Conservation (phyloP, 1,140 invertebrate species). For the Drosophila ohnishii region DNA sequence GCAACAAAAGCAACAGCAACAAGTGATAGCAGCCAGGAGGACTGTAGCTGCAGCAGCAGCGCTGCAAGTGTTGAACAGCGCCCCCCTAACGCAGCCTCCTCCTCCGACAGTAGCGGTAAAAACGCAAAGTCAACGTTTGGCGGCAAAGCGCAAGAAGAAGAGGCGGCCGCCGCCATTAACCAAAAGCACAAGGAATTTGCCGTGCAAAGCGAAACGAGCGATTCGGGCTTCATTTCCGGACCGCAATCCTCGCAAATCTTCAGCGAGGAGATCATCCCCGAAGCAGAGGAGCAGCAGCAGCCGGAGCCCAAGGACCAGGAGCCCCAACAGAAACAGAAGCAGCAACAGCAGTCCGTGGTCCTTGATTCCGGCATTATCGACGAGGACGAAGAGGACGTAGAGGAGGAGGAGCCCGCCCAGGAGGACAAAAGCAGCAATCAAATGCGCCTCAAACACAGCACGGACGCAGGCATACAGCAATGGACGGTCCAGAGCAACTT, state of each 20-base stretch:
- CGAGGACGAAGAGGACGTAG: slow-evolving; percentile 58
- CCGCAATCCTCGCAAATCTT: slow-evolving; percentile 73
- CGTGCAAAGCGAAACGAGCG: slow-evolving; percentile 80
- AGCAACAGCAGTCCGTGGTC: slow-evolving; percentile 32
- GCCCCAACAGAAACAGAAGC: slow-evolving; percentile 14
- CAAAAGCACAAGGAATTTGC: slow-evolving; percentile 71
- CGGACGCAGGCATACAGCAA: slow-evolving; percentile 63
- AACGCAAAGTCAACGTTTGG: slow-evolving; percentile 63
- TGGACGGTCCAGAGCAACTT: slow-evolving; percentile 62
- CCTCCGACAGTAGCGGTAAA: slow-evolving; percentile 63
- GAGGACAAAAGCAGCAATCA: slow-evolving; percentile 35
- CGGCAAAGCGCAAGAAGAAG: slow-evolving; percentile 62
- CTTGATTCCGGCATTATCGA: slow-evolving; percentile 74
- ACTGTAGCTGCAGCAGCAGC: slow-evolving; percentile 47
- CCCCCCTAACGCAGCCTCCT: slow-evolving; percentile 29
- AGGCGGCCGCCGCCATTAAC: slow-evolving; percentile 55
- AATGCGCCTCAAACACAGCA: slow-evolving; percentile 66
- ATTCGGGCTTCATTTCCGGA: slow-evolving; percentile 83
- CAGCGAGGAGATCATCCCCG: slow-evolving; percentile 59
- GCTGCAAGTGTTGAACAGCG: slow-evolving; percentile 67
- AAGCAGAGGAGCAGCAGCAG: slow-evolving; percentile 22
- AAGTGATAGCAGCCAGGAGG: slow-evolving; percentile 74
- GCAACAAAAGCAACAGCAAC: slow-evolving; percentile 68
- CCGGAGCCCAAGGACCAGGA: slow-evolving; percentile 17
- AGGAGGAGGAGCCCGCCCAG: slow-evolving; percentile 36